Evolutionary conservation across 2,888 invertebrate species (phyloP), one percentile per base, ranked within the genome.

Genomic region (Drosophila cognata): DNA sequence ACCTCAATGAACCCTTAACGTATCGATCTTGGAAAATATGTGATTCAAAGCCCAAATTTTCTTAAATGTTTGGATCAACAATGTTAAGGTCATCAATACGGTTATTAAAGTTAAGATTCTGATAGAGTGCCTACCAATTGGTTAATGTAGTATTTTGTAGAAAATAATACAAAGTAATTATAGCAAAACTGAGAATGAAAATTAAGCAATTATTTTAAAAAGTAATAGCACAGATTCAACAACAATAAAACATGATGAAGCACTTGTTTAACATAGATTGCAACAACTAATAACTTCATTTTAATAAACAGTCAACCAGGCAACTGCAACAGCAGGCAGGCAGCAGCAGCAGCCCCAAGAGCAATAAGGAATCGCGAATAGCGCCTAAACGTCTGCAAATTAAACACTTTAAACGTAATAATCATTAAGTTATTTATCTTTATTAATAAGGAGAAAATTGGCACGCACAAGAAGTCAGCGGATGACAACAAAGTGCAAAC

Each of bases 351-450:
- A 48, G 38, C n/a, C 46, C 25, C n/a, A 25, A 28, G 31, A 51
- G 59, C 81, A 68, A 71, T 82, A 60, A 62, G 68, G 72, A 60
- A 79, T 48, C 28, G 72, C 52, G 73, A 68, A 78, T 65, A 76
- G 73, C 88, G 68, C 69, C 73, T 74, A 69, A 85, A 72, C 73
- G 81, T 78, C 88, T 80, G 77, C 70, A 68, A 89, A 88, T 88
- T 84, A 88, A 89, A 83, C 90, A 89, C 88, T 89, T 82, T 88
- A 76, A 89, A 74, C 88, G 82, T 81, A 79, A 88, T 88, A 88
- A 84, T 86, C 89, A 88, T 88, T 89, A 89, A 89, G 88, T 88
- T 90, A 88, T 88, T 89, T 88, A 85, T 87, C 88, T 89, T 89
- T 88, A 89, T 89, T 89, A 89, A 88, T 87, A 89, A 89, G 86